These are phyloP conservation scores for Sminthopsis crassicaudata DNA, from an alignment of 2,113 vertebrate species.

Conservation along the genomic window DNA sequence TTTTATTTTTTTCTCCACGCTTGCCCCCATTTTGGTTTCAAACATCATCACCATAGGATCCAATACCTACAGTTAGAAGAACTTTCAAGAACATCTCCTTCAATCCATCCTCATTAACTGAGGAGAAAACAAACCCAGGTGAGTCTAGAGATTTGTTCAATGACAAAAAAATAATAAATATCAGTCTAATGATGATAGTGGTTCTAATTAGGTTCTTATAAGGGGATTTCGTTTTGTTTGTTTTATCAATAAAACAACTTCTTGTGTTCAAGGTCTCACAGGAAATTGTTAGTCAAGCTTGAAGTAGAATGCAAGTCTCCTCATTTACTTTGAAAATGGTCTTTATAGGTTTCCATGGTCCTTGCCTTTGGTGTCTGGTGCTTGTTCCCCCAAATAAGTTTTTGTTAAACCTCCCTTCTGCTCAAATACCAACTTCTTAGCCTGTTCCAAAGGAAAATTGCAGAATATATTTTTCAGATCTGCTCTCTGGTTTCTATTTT, in stretches of 20 bases:
- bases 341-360: no score
- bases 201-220: neutral
- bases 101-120: neutral
- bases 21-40: neutral
- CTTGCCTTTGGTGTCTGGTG: no score
- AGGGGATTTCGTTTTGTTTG: neutral
- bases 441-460: no score
- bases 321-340: neutral
- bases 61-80: neutral
- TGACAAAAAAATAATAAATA: neutral
- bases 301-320: neutral
- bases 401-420: no score
- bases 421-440: no score
- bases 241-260: neutral
- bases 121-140: neutral
- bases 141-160: neutral
- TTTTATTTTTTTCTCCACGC: neutral
- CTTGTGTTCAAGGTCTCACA: no score
- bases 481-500: no score
- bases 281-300: neutral
- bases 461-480: no score
- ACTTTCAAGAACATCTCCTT: neutral
- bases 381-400: no score
- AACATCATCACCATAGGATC: neutral
- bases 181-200: neutral